These are phyloP conservation scores for Ophioninae sp. DNA, from an alignment of 2,888 invertebrate genomes.

Conservation along the genomic window DNA sequence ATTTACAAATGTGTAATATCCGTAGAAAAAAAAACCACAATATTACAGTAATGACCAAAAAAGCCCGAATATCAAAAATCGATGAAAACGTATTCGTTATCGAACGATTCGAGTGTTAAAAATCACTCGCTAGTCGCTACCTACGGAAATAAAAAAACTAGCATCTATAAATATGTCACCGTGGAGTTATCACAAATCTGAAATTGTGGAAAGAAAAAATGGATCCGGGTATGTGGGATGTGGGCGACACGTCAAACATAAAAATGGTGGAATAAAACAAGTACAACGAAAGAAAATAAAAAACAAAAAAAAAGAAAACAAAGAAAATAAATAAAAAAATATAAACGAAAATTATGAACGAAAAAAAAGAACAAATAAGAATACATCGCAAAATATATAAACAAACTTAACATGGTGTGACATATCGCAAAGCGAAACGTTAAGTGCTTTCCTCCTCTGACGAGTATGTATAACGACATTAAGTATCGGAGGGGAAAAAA, in stretches of 20 bases:
- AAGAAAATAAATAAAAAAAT: conserved; percentile 57
- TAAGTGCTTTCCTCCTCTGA: conserved; percentile 65
- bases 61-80: conserved; percentile 43
- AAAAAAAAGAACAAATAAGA: conserved; percentile 62
- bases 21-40: conserved; percentile 18
- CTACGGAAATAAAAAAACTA: conserved; percentile 54
- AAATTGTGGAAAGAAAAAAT: conserved; percentile 54
- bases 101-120: conserved; percentile 37
- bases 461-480: conserved; percentile 51
- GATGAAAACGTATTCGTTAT: conserved; percentile 21
- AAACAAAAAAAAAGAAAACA: conserved; percentile 57
- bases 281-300: conserved; percentile 53
- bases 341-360: conserved; percentile 35
- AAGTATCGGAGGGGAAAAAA: conserved; percentile 58
- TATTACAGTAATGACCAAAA: conserved; percentile 29
- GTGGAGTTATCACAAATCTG: conserved; percentile 58
- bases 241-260: conserved; percentile 43
- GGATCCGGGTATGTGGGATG: conserved; percentile 16
- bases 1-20: conserved; percentile 27
- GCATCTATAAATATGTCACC: conserved; percentile 44
- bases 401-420: conserved; percentile 75
- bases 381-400: conserved; percentile 75
- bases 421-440: conserved; percentile 65
- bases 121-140: conserved; percentile 45
- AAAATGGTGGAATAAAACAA: conserved; percentile 38